phyloP scores from a whole-genome alignment of 2,113 vertebrate genomes.

The Bubo bubo region DNA sequence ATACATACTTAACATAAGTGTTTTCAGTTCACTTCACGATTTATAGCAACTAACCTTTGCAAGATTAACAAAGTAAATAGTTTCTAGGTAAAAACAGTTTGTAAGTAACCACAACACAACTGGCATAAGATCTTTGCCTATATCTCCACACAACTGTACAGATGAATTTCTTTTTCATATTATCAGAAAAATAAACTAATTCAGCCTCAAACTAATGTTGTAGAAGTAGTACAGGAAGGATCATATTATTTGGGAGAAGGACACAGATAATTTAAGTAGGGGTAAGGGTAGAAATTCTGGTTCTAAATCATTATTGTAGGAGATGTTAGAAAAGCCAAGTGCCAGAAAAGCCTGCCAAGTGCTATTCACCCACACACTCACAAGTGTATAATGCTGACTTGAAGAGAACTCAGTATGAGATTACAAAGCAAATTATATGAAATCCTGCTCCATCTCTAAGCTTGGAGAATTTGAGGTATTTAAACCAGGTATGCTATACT shows the following conservation, averaged over 20 bases:
- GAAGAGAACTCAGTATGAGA: neutral
- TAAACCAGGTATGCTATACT: neutral
- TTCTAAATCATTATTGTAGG: neutral
- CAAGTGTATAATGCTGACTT: neutral
- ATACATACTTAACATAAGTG: neutral
- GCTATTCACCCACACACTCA: neutral
- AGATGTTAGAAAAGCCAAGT: neutral
- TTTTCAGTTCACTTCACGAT: neutral
- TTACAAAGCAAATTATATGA: conserved; percentile 6
- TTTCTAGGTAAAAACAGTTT: neutral
- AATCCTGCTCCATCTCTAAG: neutral
- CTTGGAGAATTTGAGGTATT: neutral
- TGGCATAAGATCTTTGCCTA: neutral
- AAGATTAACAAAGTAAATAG: neutral
- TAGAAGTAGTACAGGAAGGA: neutral
- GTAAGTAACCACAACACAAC: neutral
- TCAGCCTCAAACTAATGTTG: neutral
- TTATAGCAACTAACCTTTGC: neutral
- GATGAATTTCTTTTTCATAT: neutral
- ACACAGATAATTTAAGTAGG: neutral
- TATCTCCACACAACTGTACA: neutral
- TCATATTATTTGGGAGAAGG: neutral
- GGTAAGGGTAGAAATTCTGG: neutral
- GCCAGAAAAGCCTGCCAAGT: conserved; percentile 20
- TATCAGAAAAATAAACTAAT: neutral